Base-by-base conservation (phyloP, 2,888 invertebrate genomes). In the Drosophila quasianomalipes region DNA sequence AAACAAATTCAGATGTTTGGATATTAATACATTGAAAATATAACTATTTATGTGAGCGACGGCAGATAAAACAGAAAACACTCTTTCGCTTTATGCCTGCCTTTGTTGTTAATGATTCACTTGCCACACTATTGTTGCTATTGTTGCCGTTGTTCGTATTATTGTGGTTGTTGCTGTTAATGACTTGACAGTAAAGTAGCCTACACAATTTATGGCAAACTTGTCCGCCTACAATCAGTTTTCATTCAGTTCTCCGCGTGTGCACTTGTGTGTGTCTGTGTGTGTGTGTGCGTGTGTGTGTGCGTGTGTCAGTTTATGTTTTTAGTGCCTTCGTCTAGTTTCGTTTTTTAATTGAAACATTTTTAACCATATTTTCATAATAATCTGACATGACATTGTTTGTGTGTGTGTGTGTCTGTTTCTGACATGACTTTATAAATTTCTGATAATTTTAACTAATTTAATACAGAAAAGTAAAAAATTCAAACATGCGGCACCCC, bases 301-400 rank as follows among this genome's bases (percentile, higher is more conserved):
- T 58, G 53, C 60, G 49, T 60, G 30, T 61, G 49, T 68, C 33
- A 66, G 41, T 55, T 55, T 60, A 28, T 68, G 68, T 75, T 70
- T 70, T 79, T 76, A 71, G 70, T 82, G 70, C 79, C 70, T 71
- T 76, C 74, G 69, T 77, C 72, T 81, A 81, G 78, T 80, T 83
- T 79, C 72, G 70, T 62, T 78, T 76, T 73, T 86, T 89, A 88
- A 88, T 88, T 88, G 87, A 88, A 88, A 89, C 87, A 89, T 88
- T 88, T 89, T 83, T 88, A 83, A 81, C 87, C 87, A 88, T 85
- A 88, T 89, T 89, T 85, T 83, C 85, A 76, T 89, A 89, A 89
- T 87, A 87, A 88, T 85, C 81, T 75, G 83, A 86, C 86, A 85
- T 86, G 89, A 83, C 89, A 83, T 83, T 41, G 44, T 39, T 6